These are phyloP conservation scores for Sturnira hondurensis DNA, from an alignment of 2,113 vertebrate species.

Conservation along the genomic window DNA sequence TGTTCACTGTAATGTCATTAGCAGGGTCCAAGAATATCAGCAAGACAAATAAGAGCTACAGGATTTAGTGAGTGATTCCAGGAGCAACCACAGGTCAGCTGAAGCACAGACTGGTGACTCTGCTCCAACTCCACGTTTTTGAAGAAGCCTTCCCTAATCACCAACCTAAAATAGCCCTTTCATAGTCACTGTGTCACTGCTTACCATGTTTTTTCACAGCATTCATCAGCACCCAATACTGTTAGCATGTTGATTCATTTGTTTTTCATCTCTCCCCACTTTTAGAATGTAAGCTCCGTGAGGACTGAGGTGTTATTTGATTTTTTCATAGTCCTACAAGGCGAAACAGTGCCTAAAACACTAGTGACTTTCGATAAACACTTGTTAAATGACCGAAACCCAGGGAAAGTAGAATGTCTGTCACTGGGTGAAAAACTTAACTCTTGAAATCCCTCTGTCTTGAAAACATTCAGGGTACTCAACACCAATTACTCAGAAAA, in stretches of 20 bases:
- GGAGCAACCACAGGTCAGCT: background rate
- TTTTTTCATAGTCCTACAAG: background rate
- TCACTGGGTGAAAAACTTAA: background rate
- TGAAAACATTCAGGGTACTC: background rate
- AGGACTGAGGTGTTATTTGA: background rate
- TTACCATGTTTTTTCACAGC: background rate
- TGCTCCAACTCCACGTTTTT: background rate
- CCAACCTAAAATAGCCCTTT: background rate
- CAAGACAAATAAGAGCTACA: background rate
- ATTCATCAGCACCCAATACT: background rate
- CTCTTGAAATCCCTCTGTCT: background rate
- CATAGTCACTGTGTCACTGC: background rate
- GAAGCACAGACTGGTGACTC: background rate
- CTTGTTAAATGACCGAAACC: conserved; percentile 8
- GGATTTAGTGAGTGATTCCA: background rate
- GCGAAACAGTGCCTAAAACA: background rate
- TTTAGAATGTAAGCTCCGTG: background rate
- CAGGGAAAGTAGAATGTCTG: background rate
- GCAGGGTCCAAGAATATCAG: background rate
- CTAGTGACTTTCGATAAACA: background rate
- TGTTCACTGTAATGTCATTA: background rate
- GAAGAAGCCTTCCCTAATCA: background rate
- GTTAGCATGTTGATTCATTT: background rate
- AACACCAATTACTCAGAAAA: background rate
- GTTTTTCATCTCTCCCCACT: background rate